Base-by-base conservation (phyloP, 2,888 invertebrate species). In the Dastarcus helophoroides region DNA sequence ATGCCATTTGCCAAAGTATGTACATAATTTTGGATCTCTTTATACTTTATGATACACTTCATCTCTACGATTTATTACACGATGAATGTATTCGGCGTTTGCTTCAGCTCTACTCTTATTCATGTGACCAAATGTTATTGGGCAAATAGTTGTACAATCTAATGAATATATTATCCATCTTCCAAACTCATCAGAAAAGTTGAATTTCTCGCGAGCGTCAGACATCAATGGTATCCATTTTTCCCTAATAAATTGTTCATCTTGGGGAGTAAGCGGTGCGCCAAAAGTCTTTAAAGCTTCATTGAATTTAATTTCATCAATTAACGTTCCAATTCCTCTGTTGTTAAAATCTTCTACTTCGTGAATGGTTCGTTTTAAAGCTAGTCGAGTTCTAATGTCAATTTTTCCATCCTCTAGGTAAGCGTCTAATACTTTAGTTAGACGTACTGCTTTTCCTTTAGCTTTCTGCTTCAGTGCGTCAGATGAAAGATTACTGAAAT, bases 101-200 rank as follows among this genome's bases (percentile, higher is more conserved):
- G 26, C 26, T 13, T 26, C 26, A 14, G 14, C 26, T 4, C 12
- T 7, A 3, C n/a, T 26, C 2, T 9, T 3, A 9, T 26, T 26
- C 26, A 26, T 26, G 8, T 26, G 26, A 13, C 26, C 26, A 8
- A 26, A 26, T 6, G 26, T 26, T n/a, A 26, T 8, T 5, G 14
- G 14, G 5, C 6, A 7, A 4, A 11, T 11, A 4, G 5, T 7
- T 6, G 23, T 11, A n/a, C 23, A 23, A 11, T 23, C 23, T 11
- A 23, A 11, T 23, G 23, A 23, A 23, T 23, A 23, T 7, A 23
- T 4, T 6, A n/a, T n/a, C 23, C 23, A 23, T 23, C 23, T 4
- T 4, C 9, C 23, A 9, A 23, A 7, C 10, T 5, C 9, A n/a
- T 23, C 23, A 11, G 5, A 6, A 11, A 23, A 23, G 9, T 23